Evolutionary conservation across 2,797 vertebrate genomes (phyloP).

Genomic region (Danio tinwini): DNA sequence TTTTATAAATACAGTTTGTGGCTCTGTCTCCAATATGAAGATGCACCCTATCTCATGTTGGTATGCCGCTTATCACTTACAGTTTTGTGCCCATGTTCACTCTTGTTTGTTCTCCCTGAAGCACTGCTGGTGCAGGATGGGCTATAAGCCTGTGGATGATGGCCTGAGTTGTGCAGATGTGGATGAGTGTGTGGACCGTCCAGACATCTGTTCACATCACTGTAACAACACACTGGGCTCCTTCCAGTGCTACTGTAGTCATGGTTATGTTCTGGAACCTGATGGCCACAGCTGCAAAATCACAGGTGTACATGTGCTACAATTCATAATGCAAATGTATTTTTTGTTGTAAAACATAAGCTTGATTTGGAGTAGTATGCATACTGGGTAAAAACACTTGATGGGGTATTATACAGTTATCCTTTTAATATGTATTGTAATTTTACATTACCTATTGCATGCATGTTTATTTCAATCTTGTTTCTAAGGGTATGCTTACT

Average conservation of each 20-base stretch:
- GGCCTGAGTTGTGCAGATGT: constrained; percentile 73
- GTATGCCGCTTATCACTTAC: not conserved
- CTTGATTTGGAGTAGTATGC: not conserved
- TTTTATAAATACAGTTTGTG: not conserved
- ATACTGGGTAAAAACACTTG: not conserved
- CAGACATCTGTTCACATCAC: constrained; percentile 75
- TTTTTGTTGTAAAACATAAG: not conserved
- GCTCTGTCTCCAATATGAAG: not conserved
- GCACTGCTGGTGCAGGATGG: constrained; percentile 79
- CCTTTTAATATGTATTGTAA: not conserved
- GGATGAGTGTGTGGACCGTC: constrained; percentile 77
- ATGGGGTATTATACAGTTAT: not conserved
- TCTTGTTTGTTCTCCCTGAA: constrained; percentile 54
- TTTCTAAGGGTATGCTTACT: no score
- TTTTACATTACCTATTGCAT: not conserved
- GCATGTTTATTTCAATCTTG: not conserved
- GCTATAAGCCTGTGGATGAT: constrained; percentile 72
- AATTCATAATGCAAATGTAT: not conserved
- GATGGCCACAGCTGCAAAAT: constrained; percentile 82
- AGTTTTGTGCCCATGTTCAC: not conserved
- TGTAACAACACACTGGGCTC: constrained; percentile 83
- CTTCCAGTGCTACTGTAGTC: constrained; percentile 80
- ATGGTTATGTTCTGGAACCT: constrained; percentile 80
- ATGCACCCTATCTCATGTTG: not conserved
- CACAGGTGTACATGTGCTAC: constrained; percentile 71